Percentiles rank a stretch among this genome's conserved stretches.
Conservation (phyloP, 2,888 invertebrate genomes). For the Xestobium rufovillosum region DNA sequence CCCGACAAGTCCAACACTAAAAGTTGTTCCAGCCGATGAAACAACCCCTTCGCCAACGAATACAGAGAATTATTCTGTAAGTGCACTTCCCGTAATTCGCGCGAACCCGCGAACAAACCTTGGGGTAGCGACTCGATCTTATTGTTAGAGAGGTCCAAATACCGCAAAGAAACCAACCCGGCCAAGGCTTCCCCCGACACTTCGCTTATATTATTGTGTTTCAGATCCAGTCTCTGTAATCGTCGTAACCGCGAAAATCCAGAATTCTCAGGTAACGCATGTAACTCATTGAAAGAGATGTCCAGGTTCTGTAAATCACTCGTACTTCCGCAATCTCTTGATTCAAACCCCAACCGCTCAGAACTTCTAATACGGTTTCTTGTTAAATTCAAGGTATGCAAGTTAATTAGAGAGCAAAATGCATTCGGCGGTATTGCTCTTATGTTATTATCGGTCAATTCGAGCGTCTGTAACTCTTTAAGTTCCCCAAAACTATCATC, state of each 20-base stretch:
- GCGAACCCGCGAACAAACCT: slow-evolving; percentile 71
- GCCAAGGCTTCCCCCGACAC: slow-evolving; percentile 72
- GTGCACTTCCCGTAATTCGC: slow-evolving; percentile 75
- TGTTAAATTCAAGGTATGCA: slow-evolving; percentile 78
- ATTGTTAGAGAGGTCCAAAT: slow-evolving; percentile 82
- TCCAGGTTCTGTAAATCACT: slow-evolving; percentile 70
- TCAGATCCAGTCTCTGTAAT: slow-evolving; percentile 69
- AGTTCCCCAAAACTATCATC: slow-evolving; percentile 67
- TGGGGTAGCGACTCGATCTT: slow-evolving; percentile 72
- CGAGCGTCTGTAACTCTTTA: slow-evolving; percentile 69
- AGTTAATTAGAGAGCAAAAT: slow-evolving; percentile 71
- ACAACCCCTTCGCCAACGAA: slow-evolving; percentile 73
- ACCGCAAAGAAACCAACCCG: slow-evolving; percentile 69
- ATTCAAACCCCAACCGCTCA: slow-evolving; percentile 64
- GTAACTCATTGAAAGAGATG: slow-evolving; percentile 73
- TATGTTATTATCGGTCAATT: slow-evolving; percentile 78
- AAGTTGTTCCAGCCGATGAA: slow-evolving; percentile 77
- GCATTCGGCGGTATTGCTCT: slow-evolving; percentile 69
- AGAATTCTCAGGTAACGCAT: slow-evolving; percentile 59
- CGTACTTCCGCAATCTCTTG: slow-evolving; percentile 52
- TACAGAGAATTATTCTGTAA: slow-evolving; percentile 78
- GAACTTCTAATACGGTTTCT: slow-evolving; percentile 73
- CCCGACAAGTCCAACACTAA: slow-evolving; percentile 76
- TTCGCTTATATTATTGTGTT: slow-evolving; percentile 75
- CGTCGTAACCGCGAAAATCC: slow-evolving; percentile 69